Percentiles rank a stretch among this genome's conserved stretches.
Evolutionary conservation across 2,888 invertebrate genomes (phyloP).

Genomic region (Scrobipalpa costella): DNA sequence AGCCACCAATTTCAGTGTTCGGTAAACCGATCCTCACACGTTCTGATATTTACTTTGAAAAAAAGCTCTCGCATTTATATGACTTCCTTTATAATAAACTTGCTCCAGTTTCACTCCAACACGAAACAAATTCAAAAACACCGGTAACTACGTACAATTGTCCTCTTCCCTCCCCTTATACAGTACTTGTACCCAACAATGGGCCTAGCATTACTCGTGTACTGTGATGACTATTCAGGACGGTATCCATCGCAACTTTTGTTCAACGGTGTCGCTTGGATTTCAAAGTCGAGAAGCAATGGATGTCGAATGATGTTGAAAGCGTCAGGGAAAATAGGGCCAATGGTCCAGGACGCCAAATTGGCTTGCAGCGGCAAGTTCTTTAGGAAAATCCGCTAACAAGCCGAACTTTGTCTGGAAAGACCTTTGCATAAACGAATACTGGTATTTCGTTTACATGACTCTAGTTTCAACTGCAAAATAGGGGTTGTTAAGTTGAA

Average conservation of each 20-base stretch:
- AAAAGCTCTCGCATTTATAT: background rate
- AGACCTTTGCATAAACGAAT: slow-evolving; percentile 30
- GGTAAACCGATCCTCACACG: no score
- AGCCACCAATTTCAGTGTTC: no score
- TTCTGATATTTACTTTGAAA: no score
- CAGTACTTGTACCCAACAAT: slow-evolving; percentile 8
- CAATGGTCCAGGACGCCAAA: slow-evolving; percentile 3
- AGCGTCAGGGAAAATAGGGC: background rate
- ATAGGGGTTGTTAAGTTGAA: slow-evolving; percentile 23
- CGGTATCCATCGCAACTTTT: background rate
- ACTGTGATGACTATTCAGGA: background rate
- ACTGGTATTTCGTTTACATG: slow-evolving; percentile 27
- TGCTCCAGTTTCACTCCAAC: background rate
- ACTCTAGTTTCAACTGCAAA: slow-evolving; percentile 25
- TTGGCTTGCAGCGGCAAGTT: slow-evolving; percentile 32
- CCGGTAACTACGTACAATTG: slow-evolving; percentile 5
- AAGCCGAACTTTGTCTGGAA: slow-evolving; percentile 43
- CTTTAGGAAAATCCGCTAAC: slow-evolving; percentile 49
- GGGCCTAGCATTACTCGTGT: background rate
- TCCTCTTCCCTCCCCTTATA: slow-evolving; percentile 15
- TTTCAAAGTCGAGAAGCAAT: background rate
- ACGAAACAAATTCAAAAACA: slow-evolving; percentile 3
- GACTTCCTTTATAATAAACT: background rate
- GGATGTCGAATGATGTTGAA: background rate
- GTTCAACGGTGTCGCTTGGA: background rate